phyloP scores from a whole-genome alignment of 2,888 invertebrate genomes.

The Temnothorax rugatulus region DNA sequence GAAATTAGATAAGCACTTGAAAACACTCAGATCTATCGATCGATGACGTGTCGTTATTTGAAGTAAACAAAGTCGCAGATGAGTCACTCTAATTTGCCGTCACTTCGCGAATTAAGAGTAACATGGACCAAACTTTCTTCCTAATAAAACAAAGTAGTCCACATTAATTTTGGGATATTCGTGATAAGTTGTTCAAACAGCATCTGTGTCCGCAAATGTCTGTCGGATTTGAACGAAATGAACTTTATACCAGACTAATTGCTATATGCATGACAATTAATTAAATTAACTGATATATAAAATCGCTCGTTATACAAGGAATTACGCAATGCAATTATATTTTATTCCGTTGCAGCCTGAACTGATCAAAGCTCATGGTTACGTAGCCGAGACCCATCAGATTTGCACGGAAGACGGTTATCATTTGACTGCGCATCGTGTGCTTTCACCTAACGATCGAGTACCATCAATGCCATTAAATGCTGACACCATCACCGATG shows the following conservation, averaged over 20 bases:
- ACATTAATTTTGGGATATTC: background rate
- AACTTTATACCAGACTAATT: background rate
- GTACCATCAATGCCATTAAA: constrained; percentile 19
- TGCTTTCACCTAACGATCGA: constrained; percentile 76
- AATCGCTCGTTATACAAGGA: background rate
- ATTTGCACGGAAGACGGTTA: constrained; percentile 87
- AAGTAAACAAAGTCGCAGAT: background rate
- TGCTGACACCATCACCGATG: background rate
- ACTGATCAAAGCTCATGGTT: constrained; percentile 85
- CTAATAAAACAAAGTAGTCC: background rate
- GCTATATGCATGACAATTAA: background rate
- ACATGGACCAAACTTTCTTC: background rate
- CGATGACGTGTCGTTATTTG: background rate
- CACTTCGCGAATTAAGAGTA: background rate
- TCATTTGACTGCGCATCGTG: constrained; percentile 86
- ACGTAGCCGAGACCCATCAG: constrained; percentile 85
- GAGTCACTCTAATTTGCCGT: background rate
- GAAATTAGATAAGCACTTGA: background rate
- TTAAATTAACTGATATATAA: background rate
- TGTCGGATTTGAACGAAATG: background rate
- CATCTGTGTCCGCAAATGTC: background rate
- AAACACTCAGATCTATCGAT: background rate
- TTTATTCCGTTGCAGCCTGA: constrained; percentile 84
- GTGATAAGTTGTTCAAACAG: background rate
- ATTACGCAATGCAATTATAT: background rate